Percentiles rank a stretch among this genome's conserved stretches.
Conservation (phyloP, 2,797 vertebrate species). For the Syngnathus acus region DNA sequence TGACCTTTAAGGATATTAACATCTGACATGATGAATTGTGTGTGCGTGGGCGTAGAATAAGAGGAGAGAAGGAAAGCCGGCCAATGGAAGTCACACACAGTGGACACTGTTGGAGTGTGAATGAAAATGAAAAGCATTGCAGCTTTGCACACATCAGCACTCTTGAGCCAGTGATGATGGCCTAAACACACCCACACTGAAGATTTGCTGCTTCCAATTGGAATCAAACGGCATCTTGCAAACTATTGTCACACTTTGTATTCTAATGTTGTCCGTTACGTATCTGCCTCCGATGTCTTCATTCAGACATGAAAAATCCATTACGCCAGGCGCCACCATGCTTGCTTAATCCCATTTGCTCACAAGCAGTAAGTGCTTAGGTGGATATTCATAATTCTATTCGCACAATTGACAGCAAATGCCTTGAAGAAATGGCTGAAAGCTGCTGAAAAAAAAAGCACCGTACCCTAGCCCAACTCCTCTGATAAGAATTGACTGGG, state of each 20-base stretch:
- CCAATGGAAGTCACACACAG: neutral
- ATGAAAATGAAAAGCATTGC: slow-evolving; percentile 46
- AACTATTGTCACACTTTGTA: neutral
- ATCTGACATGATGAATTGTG: slow-evolving; percentile 61
- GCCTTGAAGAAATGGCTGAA: neutral
- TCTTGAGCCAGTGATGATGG: slow-evolving; percentile 46
- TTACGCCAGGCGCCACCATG: neutral
- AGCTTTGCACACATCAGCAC: slow-evolving; percentile 48
- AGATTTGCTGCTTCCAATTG: neutral
- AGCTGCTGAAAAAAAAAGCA: neutral
- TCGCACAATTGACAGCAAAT: neutral
- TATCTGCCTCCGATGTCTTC: slow-evolving; percentile 4
- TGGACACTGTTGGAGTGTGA: slow-evolving; percentile 16
- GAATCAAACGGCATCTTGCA: no score
- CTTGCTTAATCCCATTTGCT: neutral
- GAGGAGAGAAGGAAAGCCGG: neutral
- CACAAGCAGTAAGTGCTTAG: slow-evolving; percentile 4
- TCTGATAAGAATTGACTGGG: slow-evolving; percentile 42
- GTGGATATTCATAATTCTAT: slow-evolving; percentile 2
- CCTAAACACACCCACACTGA: slow-evolving; percentile 19
- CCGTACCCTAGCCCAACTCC: slow-evolving; percentile 2
- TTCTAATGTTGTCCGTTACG: neutral
- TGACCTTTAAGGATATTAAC: slow-evolving; percentile 69
- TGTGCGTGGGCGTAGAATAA: slow-evolving; percentile 24
- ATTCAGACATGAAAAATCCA: slow-evolving; percentile 1